These are phyloP conservation scores for Myopa tessellatipennis DNA, from an alignment of 2,888 invertebrate species.

Conservation along the genomic window DNA sequence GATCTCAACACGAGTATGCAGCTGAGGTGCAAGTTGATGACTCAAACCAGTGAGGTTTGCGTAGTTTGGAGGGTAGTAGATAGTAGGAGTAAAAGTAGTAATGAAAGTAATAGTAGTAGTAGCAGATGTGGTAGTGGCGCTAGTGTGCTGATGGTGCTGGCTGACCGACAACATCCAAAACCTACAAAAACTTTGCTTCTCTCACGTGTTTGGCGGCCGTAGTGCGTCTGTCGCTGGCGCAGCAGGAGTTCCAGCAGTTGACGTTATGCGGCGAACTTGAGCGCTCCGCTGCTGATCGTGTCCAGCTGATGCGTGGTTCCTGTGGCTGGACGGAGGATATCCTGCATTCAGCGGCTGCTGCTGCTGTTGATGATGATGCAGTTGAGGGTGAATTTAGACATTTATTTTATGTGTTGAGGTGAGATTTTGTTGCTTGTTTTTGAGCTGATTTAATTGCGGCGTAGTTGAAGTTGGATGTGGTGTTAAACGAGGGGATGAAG, in stretches of 20 bases:
- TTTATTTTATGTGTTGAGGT: constrained; percentile 38
- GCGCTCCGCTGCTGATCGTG: not conserved
- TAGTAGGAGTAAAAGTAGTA: constrained; percentile 20
- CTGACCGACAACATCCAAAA: constrained; percentile 17
- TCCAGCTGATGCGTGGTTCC: not conserved
- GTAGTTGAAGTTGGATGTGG: constrained; percentile 41
- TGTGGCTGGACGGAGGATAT: constrained; percentile 3
- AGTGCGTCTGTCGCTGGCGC: not conserved
- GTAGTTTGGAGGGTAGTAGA: not conserved
- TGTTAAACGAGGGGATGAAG: constrained; percentile 28
- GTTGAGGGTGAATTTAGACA: constrained; percentile 33
- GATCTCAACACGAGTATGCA: not conserved
- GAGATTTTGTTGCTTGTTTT: constrained; percentile 34
- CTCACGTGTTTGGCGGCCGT: constrained; percentile 14
- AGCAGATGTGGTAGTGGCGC: constrained; percentile 30
- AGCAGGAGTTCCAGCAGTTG: too few species aligned
- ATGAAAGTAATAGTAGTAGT: constrained; percentile 35
- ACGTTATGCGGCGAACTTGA: not conserved
- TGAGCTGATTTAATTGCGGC: constrained; percentile 22
- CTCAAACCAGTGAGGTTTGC: not conserved
- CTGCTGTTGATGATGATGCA: constrained; percentile 28
- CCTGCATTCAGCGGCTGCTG: constrained; percentile 23
- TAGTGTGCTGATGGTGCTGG: constrained; percentile 10
- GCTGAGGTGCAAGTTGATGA: not conserved
- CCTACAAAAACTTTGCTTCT: not conserved